Conservation (phyloP, 2,113 vertebrate genomes). For the Channa maculata region DNA sequence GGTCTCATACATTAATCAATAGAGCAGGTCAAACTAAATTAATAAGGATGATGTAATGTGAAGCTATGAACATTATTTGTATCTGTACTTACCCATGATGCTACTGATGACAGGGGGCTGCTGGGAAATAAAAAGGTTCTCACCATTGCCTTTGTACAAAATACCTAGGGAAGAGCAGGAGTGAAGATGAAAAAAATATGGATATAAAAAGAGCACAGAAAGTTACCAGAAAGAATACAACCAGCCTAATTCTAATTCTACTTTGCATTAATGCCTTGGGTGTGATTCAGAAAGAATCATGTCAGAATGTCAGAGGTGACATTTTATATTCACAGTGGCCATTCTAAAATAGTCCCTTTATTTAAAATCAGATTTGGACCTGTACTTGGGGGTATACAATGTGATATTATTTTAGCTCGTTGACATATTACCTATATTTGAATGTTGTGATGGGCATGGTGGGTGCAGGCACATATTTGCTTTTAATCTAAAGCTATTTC, state of each 20-base stretch:
- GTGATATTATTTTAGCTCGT: too few relatives aligned
- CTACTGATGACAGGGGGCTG: constrained; percentile 95
- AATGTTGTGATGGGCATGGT: too few relatives aligned
- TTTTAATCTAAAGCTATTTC: too few relatives aligned
- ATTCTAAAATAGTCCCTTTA: neutral
- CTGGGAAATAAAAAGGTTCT: constrained; percentile 97
- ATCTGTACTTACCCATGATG: constrained; percentile 89
- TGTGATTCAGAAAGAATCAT: neutral
- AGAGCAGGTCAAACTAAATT: neutral
- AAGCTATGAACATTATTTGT: neutral
- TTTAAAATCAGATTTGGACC: neutral
- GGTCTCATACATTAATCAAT: neutral
- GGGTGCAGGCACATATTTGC: too few relatives aligned
- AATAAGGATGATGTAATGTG: neutral
- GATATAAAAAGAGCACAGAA: neutral
- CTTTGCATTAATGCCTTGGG: neutral
- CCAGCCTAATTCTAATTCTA: neutral
- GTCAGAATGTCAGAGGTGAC: neutral
- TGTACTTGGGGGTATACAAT: too few relatives aligned
- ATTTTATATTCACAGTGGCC: neutral
- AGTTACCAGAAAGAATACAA: neutral
- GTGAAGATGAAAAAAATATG: neutral
- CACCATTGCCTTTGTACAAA: constrained; percentile 96
- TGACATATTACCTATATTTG: too few relatives aligned
- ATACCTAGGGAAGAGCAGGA: constrained; percentile 84